Evolutionary conservation across 1,140 invertebrate genomes (phyloP).

Genomic region (Achatina immaculata): DNA sequence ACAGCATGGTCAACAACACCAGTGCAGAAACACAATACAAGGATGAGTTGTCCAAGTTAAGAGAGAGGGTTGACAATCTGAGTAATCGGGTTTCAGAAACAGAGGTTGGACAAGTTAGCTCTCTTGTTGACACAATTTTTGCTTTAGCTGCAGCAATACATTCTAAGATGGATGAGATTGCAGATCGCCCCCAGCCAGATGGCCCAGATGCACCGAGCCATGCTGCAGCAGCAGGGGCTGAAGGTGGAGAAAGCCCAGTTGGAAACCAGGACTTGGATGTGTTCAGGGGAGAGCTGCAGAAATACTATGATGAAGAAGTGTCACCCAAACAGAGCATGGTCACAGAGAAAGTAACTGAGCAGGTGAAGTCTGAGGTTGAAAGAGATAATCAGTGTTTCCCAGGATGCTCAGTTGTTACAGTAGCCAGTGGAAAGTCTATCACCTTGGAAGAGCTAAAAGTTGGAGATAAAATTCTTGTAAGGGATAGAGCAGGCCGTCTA

Average conservation of each 20-base stretch:
- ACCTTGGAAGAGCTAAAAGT: conserved; percentile 3
- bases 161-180: conserved; percentile 36
- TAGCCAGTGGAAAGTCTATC: conserved; percentile 4
- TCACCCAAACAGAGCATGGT: conserved; percentile 3
- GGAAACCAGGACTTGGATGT: background rate
- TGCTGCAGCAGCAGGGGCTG: background rate
- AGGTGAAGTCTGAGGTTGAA: conserved; percentile 19
- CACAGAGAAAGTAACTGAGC: conserved; percentile 20
- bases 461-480: conserved; percentile 19
- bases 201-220: background rate
- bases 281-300: background rate
- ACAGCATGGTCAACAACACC: conserved; percentile 21
- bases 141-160: conserved; percentile 29
- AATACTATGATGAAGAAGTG: conserved; percentile 11
- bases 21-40: background rate
- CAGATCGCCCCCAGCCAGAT: conserved; percentile 22
- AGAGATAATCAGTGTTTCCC: conserved; percentile 29
- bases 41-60: conserved; percentile 19
- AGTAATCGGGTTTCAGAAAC: conserved; percentile 18
- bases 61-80: conserved; percentile 27
- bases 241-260: background rate
- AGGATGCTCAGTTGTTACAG: background rate
- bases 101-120: conserved; percentile 16
- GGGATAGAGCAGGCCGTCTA: background rate
- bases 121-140: conserved; percentile 32